Evolutionary conservation across 2,113 vertebrate species (phyloP), one percentile per base, ranked within the genome.

Genomic region (Pterocles burchelli): DNA sequence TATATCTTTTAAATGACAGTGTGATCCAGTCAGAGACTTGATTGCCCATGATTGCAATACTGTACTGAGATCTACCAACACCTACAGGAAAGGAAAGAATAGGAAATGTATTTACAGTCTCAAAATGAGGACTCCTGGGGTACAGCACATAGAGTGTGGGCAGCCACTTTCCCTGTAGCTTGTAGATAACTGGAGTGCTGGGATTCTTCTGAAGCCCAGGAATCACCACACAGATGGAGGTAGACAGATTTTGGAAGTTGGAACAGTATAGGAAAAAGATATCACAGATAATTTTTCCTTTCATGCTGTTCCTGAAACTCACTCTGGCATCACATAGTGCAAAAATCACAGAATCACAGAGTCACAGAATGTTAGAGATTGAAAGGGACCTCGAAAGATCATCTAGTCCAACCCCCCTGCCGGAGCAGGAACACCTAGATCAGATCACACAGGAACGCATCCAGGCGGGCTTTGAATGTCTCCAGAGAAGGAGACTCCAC

Each of bases 11-110:
- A 54, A 86, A 85, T 54, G 13, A 26, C 18, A 26, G 9, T 58
- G 14, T 66, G 83, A 58, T 70, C 75, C 79, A 88, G 5, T 12
- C 28, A 79, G 74, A 70, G 14, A 72, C 41, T 31, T 48, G 46
- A 34, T 3, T 66, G 62, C 24, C 79, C 16, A 59, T 0, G 0
- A 73, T 3, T 74, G 41, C 67, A 85, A 33, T 79, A 61, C 16
- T 13, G 15, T 38, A 51, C 2, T 2, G 54, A 92, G 29, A 66
- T 38, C n/a, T 43, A 89, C 45, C 34, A 85, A 49, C 1, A 4
- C 11, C 25, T 36, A 49, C 33, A 29, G 65, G 49, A 85, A 92
- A 71, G 21, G 19, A 80, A 83, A 74, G 11, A 51, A 33, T 6
- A 62, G 17, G 29, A 12, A 65, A 93, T 22, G 20, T 19, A 25